phyloP scores from a whole-genome alignment of 2,113 vertebrate genomes.

The Callorhinus ursinus region DNA sequence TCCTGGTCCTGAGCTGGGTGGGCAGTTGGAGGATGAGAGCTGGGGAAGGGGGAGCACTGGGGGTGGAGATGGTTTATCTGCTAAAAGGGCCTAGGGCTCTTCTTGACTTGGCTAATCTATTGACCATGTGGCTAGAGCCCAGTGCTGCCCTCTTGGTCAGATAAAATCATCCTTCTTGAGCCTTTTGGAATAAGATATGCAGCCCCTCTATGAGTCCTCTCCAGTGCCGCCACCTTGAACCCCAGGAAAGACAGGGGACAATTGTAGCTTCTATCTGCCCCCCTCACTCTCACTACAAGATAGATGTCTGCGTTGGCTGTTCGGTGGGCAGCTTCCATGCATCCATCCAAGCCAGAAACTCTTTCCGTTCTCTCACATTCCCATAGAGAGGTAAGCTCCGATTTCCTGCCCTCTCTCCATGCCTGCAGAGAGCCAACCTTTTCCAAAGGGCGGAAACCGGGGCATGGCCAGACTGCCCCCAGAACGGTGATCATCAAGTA shows the following conservation, averaged over 20 bases:
- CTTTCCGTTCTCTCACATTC: neutral
- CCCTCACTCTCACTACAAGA: neutral
- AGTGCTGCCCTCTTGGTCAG: neutral
- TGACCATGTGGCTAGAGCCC: neutral
- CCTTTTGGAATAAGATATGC: neutral
- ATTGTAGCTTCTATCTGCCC: neutral
- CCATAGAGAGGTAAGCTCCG: neutral
- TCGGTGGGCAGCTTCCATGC: neutral
- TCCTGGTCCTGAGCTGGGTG: neutral
- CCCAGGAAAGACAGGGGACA: neutral
- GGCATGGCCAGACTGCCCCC: neutral
- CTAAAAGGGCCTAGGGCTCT: neutral
- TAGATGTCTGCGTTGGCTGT: neutral
- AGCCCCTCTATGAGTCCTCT: neutral
- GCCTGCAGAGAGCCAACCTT: too few relatives aligned
- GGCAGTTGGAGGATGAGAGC: neutral
- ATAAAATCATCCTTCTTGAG: neutral
- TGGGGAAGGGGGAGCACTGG: neutral
- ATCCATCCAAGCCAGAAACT: neutral
- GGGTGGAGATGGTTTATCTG: neutral
- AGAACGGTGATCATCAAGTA: neutral
- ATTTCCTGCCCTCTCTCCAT: neutral
- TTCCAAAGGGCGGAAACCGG: neutral
- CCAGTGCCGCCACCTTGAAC: neutral
- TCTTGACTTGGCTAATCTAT: neutral